Conservation (phyloP, 1,140 invertebrate species). For the Plectrocnemia conspersa region DNA sequence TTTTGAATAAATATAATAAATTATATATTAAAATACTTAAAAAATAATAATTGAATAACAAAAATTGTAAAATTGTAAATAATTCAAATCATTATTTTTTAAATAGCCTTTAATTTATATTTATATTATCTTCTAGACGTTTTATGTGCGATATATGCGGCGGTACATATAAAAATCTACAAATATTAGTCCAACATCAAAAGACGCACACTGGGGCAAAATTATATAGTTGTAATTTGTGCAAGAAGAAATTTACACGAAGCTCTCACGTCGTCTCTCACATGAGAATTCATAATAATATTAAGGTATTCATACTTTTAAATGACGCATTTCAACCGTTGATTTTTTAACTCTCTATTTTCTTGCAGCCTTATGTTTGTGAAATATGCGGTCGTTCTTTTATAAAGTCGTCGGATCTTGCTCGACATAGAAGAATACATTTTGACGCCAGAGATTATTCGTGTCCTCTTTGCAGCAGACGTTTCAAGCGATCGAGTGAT, state of each 20-base stretch:
- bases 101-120: neutral
- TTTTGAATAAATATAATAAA: neutral
- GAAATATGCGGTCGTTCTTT: constrained; percentile 50
- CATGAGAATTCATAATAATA: constrained; percentile 48
- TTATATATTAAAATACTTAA: neutral
- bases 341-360: neutral
- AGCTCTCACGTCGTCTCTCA: constrained; percentile 48
- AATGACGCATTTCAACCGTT: neutral
- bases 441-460: constrained; percentile 57
- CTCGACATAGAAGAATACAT: constrained; percentile 48
- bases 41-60: neutral
- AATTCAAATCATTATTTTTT: constrained; percentile 3
- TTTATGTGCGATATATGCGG: constrained; percentile 49
- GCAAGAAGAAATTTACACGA: constrained; percentile 48
- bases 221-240: constrained; percentile 49
- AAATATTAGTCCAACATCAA: constrained; percentile 40
- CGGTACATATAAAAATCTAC: constrained; percentile 54
- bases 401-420: constrained; percentile 48
- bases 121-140: constrained; percentile 49
- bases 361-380: constrained; percentile 50
- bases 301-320: constrained; percentile 33
- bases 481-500: constrained; percentile 53
- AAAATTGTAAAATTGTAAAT: constrained; percentile 1
- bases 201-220: constrained; percentile 53
- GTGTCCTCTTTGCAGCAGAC: constrained; percentile 57